Conservation (phyloP, 2,797 vertebrate species). For the Gorsachius magnificus region DNA sequence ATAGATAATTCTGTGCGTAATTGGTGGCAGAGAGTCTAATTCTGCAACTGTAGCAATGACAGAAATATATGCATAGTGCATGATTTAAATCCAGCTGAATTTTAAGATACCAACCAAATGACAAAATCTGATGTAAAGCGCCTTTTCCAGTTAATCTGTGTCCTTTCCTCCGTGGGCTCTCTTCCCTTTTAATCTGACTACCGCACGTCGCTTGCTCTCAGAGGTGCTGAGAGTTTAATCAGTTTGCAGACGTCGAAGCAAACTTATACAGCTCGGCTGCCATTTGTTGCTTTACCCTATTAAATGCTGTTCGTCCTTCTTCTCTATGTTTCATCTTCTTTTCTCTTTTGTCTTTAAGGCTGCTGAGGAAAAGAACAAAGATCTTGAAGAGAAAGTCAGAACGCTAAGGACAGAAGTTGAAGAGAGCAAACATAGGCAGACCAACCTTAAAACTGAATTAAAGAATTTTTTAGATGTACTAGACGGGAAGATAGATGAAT, state of each 20-base stretch:
- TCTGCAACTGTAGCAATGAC: neutral
- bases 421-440: slow-evolving; percentile 89
- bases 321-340: neutral
- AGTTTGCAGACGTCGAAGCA: neutral
- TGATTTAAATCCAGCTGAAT: slow-evolving; percentile 38
- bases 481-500: slow-evolving; percentile 94
- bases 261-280: neutral
- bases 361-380: slow-evolving; percentile 88
- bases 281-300: neutral
- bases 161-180: neutral
- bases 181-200: neutral
- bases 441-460: slow-evolving; percentile 90
- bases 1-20: slow-evolving; percentile 17
- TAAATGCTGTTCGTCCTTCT: neutral
- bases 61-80: slow-evolving; percentile 14
- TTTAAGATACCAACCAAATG: slow-evolving; percentile 7
- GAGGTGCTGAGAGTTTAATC: neutral
- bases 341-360: slow-evolving; percentile 76
- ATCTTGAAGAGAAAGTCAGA: slow-evolving; percentile 85
- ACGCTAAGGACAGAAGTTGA: slow-evolving; percentile 85
- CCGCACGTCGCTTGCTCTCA: neutral
- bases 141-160: slow-evolving; percentile 46
- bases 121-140: slow-evolving; percentile 44
- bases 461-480: slow-evolving; percentile 94
- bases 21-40: neutral